These are phyloP conservation scores for Umimayanthus chanpuru DNA, from an alignment of 92 coral and sea anemone species.

Conservation along the genomic window DNA sequence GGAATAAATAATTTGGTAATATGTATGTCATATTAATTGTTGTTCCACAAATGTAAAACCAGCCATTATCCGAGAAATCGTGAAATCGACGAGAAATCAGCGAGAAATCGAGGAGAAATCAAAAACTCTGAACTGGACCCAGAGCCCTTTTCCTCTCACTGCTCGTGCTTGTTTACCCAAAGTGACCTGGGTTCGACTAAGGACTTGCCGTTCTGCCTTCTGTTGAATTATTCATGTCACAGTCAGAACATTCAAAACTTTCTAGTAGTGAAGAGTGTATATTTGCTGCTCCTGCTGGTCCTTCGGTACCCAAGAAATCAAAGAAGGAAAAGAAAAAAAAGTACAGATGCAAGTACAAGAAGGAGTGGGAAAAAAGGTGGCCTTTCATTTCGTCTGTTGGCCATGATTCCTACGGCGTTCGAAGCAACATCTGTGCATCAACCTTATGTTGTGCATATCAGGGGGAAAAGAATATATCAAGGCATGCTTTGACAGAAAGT, in stretches of 20 bases:
- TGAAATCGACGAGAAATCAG: conserved; percentile 26
- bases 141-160: conserved; percentile 19
- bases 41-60: conserved; percentile 38
- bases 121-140: conserved; percentile 15
- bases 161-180: neutral
- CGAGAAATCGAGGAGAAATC: conserved; percentile 15
- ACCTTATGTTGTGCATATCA: neutral
- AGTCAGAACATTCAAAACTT: conserved; percentile 28
- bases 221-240: neutral
- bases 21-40: too few species aligned
- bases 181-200: neutral
- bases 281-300: conserved; percentile 23
- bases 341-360: conserved; percentile 29
- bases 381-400: conserved; percentile 3
- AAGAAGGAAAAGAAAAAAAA: conserved; percentile 30
- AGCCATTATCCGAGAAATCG: conserved; percentile 15
- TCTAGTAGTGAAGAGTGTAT: conserved; percentile 23
- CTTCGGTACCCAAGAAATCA: conserved; percentile 32
- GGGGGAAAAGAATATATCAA: conserved; percentile 25
- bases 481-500: conserved; percentile 17
- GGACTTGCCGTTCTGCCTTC: conserved; percentile 20
- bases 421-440: conserved; percentile 16
- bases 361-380: conserved; percentile 8
- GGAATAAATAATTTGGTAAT: too few species aligned
- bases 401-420: conserved; percentile 29